phyloP scores from a whole-genome alignment of 2,888 invertebrate genomes.

The Bellardia pandia region DNA sequence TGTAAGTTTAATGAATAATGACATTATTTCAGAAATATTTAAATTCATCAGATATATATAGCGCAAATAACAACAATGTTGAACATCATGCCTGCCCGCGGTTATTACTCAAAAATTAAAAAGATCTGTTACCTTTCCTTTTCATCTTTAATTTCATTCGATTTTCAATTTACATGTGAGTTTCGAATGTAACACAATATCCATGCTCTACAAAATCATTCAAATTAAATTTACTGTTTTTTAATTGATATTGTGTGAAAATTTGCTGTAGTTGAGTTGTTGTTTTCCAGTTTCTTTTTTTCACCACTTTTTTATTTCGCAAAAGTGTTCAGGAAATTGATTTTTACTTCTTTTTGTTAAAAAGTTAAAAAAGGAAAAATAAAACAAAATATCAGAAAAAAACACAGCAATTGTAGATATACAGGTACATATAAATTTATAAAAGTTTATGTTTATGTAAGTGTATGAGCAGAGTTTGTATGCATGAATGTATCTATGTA shows the following conservation, averaged over 20 bases:
- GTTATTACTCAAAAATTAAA: neutral
- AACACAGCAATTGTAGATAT: neutral
- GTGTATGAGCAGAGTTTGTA: neutral
- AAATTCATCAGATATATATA: neutral
- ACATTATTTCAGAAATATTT: no score
- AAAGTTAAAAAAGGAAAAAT: constrained; percentile 44
- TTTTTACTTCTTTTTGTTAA: constrained; percentile 62
- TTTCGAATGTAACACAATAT: constrained; percentile 34
- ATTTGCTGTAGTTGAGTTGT: constrained; percentile 6
- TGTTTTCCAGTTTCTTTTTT: neutral
- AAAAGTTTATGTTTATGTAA: constrained; percentile 1
- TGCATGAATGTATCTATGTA: constrained; percentile 6
- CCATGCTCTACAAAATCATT: constrained; percentile 24
- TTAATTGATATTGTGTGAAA: constrained; percentile 62
- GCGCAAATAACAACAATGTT: neutral
- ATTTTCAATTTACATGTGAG: neutral
- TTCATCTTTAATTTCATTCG: neutral
- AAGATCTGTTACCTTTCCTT: neutral
- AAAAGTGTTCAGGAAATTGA: constrained; percentile 63
- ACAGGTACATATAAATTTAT: neutral
- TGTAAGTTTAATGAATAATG: no score
- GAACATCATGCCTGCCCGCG: neutral
- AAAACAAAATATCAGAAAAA: constrained; percentile 4
- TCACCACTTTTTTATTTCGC: constrained; percentile 5
- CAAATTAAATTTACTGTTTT: constrained; percentile 66